Base-by-base conservation (phyloP, 2,888 invertebrate genomes). In the Metalampra italica region DNA sequence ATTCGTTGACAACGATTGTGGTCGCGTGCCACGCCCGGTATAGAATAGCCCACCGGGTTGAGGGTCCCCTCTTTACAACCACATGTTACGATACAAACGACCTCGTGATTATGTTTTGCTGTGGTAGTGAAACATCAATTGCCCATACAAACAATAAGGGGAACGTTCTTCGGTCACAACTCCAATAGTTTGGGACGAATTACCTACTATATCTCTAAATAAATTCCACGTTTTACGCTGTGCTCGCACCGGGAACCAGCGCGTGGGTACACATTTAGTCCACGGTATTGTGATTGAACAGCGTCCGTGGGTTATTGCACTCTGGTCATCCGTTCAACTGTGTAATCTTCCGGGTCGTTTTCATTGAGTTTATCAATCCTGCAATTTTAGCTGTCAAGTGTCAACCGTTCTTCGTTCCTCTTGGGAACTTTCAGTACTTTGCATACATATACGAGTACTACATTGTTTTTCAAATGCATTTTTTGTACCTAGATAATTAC, bases 231-330 rank as follows among this genome's bases (percentile, higher is more conserved):
- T 70, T 78, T 71, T 36, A 36, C 71, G 66, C 63, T 58, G 65
- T 43, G 59, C 53, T 64, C 54, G 22, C 2, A 5, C 22, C 22
- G 68, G 66, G 69, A 75, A 74, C 74, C 75, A 72, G 75, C 56
- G 53, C 58, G 39, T 59, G 57, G n/a, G 54, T 59, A 49, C 49
- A 49, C 49, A 49, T 49, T 49, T 49, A 49, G 45, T 49, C 34
- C 45, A 45, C 37, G 29, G 11, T 29, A 41, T 41, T 22, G 38
- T 29, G n/a, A 36, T 56, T 53, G 69, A 72, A 68, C 68, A 69
- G 57, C 68, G 62, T 60, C 68, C 66, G 67, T 73, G 69, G 85
- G 81, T 83, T 70, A 81, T 79, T 68, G 85, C 71, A 79, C 83
- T 76, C 78, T 64, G 67, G 60, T 68, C 75, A 71, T 71, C 68